Base-by-base conservation (phyloP, 1,140 invertebrate species). In the Brachionus rubens region DNA sequence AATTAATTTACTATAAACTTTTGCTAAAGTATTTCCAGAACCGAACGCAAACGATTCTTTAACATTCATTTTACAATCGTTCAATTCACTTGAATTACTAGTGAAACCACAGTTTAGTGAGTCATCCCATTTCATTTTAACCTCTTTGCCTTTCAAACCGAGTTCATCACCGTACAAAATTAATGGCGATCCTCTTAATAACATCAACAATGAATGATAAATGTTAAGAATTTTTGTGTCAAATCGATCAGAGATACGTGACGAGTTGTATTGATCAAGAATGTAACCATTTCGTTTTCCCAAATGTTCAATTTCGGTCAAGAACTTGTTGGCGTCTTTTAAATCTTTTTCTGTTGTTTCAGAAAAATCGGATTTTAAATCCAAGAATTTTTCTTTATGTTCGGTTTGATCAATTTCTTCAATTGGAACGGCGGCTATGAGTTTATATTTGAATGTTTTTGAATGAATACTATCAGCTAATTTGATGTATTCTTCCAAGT, bases 131-230 rank as follows among this genome's bases (percentile, higher is more conserved):
- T 72, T 48, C 68, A 72, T 72, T 36, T 26, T 36, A 16, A 7
- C 12, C 10, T 72, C 47, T 1, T 36, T 3, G 16, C 40, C 12
- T 21, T 12, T 21, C 16, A 75, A 36, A 3, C 19, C 72, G 14
- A 75, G 28, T 33, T 75, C 72, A 14, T 75, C 72, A 16, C 72
- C 72, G 19, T 75, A 75, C 19, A 75, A 30, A 28, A 75, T 21
- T 16, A 75, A 1, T 46, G 72, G 72, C 33, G 72, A 50, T 26
- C 72, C 72, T 19, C 21, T 54, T 9, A 75, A 21, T 28, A 75
- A 56, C n/a, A 75, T 1, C 2, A 41, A 21, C 16, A 50, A 65
- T 24, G 36, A 43, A 10, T 65, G 59, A 46, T 65, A 65, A 10
- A 65, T 43, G 24, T 65, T 24, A 0, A 65, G 19, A 1, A 65